These are phyloP conservation scores for Thermophis baileyi DNA, from an alignment of 2,113 vertebrate species.

Conservation along the genomic window DNA sequence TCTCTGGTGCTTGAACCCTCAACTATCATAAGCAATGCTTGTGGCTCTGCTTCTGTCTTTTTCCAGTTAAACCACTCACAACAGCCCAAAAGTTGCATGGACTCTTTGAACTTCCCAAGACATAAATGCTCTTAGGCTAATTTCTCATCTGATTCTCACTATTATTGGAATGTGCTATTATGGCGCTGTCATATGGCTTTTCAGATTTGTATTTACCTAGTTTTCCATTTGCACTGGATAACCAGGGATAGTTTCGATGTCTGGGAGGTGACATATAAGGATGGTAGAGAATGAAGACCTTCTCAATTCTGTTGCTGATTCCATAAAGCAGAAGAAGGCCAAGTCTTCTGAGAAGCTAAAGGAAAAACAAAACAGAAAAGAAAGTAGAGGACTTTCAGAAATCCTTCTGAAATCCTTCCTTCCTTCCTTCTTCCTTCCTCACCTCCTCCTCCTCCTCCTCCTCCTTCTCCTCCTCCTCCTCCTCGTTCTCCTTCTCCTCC, in stretches of 20 bases:
- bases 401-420: no score
- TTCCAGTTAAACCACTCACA: not conserved
- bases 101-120: not conserved
- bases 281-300: not conserved
- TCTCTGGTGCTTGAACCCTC: not conserved
- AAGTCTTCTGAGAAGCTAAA: not conserved
- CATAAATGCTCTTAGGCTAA: not conserved
- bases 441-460: no score
- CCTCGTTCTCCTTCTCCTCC: no score
- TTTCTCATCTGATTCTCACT: not conserved
- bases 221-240: not conserved
- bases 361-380: not conserved
- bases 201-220: not conserved
- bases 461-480: no score
- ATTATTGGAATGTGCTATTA: not conserved
- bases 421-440: no score
- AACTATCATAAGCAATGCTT: not conserved
- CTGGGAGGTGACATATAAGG: not conserved
- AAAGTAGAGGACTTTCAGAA: not conserved
- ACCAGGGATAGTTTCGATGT: not conserved
- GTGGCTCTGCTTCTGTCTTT: not conserved
- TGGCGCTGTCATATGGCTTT: not conserved
- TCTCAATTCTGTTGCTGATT: not conserved
- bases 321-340: not conserved
- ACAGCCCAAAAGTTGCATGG: not conserved